Base-by-base conservation (phyloP, 2,888 invertebrate genomes). In the Caenorhabditis auriculariae region DNA sequence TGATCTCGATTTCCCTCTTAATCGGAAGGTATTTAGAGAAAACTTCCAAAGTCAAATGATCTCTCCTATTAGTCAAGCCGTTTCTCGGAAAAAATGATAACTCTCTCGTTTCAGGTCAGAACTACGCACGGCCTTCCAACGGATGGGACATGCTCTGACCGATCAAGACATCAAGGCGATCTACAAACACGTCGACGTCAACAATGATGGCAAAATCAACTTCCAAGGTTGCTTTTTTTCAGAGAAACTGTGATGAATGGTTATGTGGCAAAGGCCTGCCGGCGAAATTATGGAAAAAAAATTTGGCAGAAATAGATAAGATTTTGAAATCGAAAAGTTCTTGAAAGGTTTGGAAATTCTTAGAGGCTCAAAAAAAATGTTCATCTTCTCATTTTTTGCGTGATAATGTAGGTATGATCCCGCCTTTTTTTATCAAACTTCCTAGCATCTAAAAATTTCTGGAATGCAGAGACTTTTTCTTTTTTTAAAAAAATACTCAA, bases 181-280 rank as follows among this genome's bases (percentile, higher is more conserved):
- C 80, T 72, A 84, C 76, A 73, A 83, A 81, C 77, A 84, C 77
- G 72, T 81, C 75, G 66, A 84, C 71, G 69, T 82, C 78, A 76
- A 84, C 80, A 82, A 83, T 64, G 80, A 80, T 59, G 80, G 80
- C 29, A 77, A 76, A 60, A 77, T 78, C 57, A 78, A 80, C 62
- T 79, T 77, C 66, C 62, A 76, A 57, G 78, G 77, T 80, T 32
- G 27, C 24, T 41, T 21, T 42, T 37, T 23, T n/a, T n/a, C n/a
- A n/a, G n/a, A n/a, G n/a, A n/a, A n/a, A n/a, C n/a, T n/a, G n/a
- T n/a, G n/a, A n/a, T n/a, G n/a, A n/a, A n/a, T n/a, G n/a, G n/a
- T n/a, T n/a, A n/a, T n/a, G n/a, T n/a, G n/a, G n/a, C n/a, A n/a
- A n/a, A n/a, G n/a, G n/a, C n/a, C n/a, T n/a, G n/a, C n/a, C n/a